phyloP scores from a whole-genome alignment of 1,140 invertebrate genomes.

The Cryptotermes secundus region DNA sequence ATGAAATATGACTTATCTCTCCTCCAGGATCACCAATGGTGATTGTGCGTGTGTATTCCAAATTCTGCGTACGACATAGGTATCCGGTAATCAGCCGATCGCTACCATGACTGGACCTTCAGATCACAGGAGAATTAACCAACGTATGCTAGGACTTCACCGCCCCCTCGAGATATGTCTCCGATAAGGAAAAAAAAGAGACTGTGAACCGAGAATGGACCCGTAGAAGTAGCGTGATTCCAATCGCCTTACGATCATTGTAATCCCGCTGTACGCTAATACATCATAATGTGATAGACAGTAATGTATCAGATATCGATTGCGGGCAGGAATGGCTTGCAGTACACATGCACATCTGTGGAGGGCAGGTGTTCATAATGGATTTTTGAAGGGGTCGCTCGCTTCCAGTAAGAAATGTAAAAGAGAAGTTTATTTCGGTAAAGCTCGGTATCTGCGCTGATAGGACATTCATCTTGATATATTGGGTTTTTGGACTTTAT shows the following conservation, averaged over 20 bases:
- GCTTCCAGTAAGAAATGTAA: too few species aligned
- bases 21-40: background rate
- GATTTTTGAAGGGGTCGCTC: too few species aligned
- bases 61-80: background rate
- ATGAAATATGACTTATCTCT: background rate
- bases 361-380: too few species aligned
- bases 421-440: too few species aligned
- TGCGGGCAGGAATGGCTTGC: background rate
- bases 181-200: background rate
- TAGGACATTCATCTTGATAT: too few species aligned
- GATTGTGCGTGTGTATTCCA: background rate
- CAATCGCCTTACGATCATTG: background rate
- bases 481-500: too few species aligned
- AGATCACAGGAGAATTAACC: background rate
- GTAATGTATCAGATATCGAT: background rate
- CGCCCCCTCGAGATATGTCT: background rate
- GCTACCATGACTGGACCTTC: background rate
- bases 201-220: background rate
- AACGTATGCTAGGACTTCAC: background rate
- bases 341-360: too few species aligned
- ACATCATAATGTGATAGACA: background rate
- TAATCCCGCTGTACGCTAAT: background rate
- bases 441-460: too few species aligned
- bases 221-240: background rate
- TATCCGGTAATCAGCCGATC: background rate